Base-by-base conservation (phyloP, 2,797 vertebrate genomes). In the Carduelis carduelis region DNA sequence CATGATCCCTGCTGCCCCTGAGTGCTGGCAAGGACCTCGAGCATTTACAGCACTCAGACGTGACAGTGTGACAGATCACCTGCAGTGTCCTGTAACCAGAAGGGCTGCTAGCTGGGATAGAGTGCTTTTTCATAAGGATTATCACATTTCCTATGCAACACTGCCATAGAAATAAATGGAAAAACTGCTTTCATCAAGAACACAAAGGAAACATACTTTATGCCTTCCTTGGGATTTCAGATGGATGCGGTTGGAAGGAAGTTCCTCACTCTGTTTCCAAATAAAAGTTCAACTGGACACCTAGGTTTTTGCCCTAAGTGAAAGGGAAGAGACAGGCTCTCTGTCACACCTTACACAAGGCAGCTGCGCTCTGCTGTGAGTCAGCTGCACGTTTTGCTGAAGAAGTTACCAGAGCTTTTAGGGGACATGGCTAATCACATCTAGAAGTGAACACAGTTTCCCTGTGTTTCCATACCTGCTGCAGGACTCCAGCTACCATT, bases 11-110 rank as follows among this genome's bases (percentile, higher is more conserved):
- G 83, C 28, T 94, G 95, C 78, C 85, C 94, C 34, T 35, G 50
- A 92, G 72, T 89, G 87, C 83, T 96, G 94, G 87, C 91, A 72
- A 77, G 61, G 46, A 59, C 65, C 90, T 95, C 27, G 41, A 72
- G 81, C 21, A 72, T 71, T 87, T 55, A 70, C 8, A 68, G 71
- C 16, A 22, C 76, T 93, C 89, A 74, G 87, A 77, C 2, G 19
- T 21, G 57, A 65, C 56, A 72, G 18, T 1, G 1, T 74, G 80
- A 82, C 87, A 90, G 47, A 69, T 82, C 93, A 94, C 87, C 93
- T 95, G 83, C 70, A 80, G 89, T 43, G n/a, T 77, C 1, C 0
- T 70, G 46, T 68, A 89, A 89, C 27, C 30, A 52, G 44, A 52
- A 57, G 49, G 41, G 47, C 20, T 70, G 63, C 41, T 78, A 69